These are phyloP conservation scores for Plecotus auritus DNA, from an alignment of 2,113 vertebrate genomes.

Conservation along the genomic window DNA sequence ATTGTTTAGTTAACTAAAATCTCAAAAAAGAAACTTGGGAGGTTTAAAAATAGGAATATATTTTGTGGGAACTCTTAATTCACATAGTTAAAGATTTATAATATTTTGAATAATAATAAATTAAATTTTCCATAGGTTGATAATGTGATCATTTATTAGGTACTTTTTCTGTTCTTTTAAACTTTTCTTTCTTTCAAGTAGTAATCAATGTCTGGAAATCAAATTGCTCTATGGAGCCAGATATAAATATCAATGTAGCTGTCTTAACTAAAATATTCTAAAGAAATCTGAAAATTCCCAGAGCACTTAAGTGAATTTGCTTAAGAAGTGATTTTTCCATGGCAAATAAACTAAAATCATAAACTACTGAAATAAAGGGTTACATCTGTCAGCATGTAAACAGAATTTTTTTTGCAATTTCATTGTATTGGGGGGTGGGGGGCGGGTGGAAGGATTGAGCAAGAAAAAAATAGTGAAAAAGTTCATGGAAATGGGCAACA, in stretches of 20 bases:
- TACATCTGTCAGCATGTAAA: neutral
- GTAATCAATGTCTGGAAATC: neutral
- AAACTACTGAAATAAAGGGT: neutral
- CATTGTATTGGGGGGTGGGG: neutral
- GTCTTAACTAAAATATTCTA: constrained; percentile 33
- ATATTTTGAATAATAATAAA: neutral
- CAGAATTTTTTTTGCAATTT: constrained; percentile 25
- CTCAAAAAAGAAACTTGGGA: neutral
- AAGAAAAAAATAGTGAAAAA: neutral
- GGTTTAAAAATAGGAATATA: neutral
- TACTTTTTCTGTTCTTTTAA: neutral
- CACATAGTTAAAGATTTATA: neutral
- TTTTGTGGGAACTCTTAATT: neutral
- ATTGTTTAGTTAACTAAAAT: neutral
- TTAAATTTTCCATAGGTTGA: neutral
- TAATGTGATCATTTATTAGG: neutral
- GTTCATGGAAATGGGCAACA: neutral
- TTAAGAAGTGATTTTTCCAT: neutral
- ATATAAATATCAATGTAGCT: constrained; percentile 15
- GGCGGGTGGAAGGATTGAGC: neutral
- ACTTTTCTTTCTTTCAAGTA: neutral
- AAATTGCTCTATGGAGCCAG: neutral
- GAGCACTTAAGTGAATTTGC: neutral
- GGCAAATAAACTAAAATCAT: constrained; percentile 39
- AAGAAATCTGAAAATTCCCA: constrained; percentile 41